These are phyloP conservation scores for Puntigrus tetrazona DNA, from an alignment of 2,113 vertebrate species.

Conservation along the genomic window DNA sequence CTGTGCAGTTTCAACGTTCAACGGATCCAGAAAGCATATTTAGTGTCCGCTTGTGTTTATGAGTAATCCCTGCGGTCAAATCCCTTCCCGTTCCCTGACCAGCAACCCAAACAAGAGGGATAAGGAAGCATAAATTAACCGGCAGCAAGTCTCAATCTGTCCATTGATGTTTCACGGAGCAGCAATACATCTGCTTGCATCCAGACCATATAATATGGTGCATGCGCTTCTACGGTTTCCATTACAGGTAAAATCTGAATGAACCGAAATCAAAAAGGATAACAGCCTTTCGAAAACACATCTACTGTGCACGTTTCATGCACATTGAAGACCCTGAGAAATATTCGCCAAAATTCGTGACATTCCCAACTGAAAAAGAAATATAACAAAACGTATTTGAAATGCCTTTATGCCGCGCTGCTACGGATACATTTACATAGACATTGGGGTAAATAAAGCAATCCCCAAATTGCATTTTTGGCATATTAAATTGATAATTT, in stretches of 20 bases:
- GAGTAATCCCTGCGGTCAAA: slow-evolving; percentile 27
- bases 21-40: slow-evolving; percentile 12
- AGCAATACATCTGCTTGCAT: background rate
- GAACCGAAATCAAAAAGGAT: no score
- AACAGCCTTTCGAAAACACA: no score
- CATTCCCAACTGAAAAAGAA: no score
- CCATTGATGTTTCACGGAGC: background rate
- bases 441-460: no score
- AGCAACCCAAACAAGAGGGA: background rate
- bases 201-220: background rate
- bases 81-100: slow-evolving; percentile 13
- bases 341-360: background rate
- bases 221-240: no score
- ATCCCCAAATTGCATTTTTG: no score
- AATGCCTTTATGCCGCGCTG: no score
- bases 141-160: no score
- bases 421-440: no score
- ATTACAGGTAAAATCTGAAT: background rate
- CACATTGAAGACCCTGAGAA: background rate
- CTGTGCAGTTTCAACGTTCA: background rate
- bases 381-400: no score
- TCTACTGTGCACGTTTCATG: background rate
- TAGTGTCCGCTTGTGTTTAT: background rate
- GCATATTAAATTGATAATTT: no score
- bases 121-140: background rate